Conservation (phyloP, 2,797 vertebrate species). For the Sebastes taczanowskii region DNA sequence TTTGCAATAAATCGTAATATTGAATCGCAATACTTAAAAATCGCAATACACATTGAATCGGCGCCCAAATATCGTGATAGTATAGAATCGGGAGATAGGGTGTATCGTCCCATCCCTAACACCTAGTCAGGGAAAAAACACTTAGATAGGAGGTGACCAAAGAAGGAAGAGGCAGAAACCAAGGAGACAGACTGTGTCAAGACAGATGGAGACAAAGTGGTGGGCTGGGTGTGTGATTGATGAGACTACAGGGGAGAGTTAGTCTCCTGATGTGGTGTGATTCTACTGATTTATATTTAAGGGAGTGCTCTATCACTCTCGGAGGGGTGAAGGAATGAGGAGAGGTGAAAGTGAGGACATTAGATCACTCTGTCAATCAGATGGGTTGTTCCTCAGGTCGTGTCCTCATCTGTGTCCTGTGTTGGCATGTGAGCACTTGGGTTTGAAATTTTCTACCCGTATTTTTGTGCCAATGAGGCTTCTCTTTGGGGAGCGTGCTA, state of each 20-base stretch:
- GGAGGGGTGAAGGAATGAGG: slow-evolving; percentile 55
- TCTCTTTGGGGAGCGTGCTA: not conserved
- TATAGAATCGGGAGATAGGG: too few species aligned
- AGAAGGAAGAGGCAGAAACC: slow-evolving; percentile 31
- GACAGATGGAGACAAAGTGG: slow-evolving; percentile 62
- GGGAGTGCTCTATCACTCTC: slow-evolving; percentile 66
- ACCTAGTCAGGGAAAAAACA: slow-evolving; percentile 15
- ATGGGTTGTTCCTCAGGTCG: slow-evolving; percentile 8
- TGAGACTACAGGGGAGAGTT: slow-evolving; percentile 71
- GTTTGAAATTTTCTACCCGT: not conserved
- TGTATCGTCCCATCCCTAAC: too few species aligned
- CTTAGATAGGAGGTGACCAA: not conserved
- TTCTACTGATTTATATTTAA: slow-evolving; percentile 81
- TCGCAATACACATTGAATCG: rapidly evolving
- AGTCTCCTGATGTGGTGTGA: slow-evolving; percentile 65
- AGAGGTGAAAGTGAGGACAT: slow-evolving; percentile 66
- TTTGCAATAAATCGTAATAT: too few species aligned
- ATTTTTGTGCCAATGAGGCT: not conserved
- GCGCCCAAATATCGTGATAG: too few species aligned
- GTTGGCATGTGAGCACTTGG: not conserved
- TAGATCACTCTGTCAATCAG: slow-evolving; percentile 67
- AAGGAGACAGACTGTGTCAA: slow-evolving; percentile 13
- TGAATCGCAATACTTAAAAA: too few species aligned
- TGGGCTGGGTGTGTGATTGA: slow-evolving; percentile 71
- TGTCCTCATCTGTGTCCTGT: slow-evolving; percentile 1